phyloP scores from a whole-genome alignment of 2,888 invertebrate species.

The Polydrusus cervinus region DNA sequence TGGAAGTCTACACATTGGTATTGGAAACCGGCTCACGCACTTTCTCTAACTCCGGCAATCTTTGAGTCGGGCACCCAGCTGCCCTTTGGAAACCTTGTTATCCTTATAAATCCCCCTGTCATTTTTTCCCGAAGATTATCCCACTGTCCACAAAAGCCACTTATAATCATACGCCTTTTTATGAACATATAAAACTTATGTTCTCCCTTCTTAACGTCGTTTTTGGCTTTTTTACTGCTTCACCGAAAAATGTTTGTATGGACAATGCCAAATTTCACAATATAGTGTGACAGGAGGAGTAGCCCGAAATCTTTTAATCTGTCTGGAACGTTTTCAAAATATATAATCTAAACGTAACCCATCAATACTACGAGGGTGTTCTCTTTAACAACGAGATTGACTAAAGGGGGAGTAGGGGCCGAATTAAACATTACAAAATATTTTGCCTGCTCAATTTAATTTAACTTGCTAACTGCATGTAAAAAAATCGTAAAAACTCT shows the following conservation, averaged over 20 bases:
- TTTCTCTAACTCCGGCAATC: constrained; percentile 68
- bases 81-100: constrained; percentile 67
- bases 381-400: too few species aligned
- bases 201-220: constrained; percentile 46
- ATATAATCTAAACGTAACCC: too few species aligned
- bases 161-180: constrained; percentile 70
- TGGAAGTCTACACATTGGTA: constrained; percentile 52
- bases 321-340: background rate
- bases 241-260: constrained; percentile 27
- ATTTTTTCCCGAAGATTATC: constrained; percentile 65
- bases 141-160: constrained; percentile 69
- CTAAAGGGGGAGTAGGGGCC: too few species aligned
- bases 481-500: too few species aligned
- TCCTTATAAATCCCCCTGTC: constrained; percentile 69
- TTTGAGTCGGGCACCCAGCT: constrained; percentile 66
- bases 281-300: background rate
- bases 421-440: too few species aligned
- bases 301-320: background rate
- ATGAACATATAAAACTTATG: constrained; percentile 67
- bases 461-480: too few species aligned
- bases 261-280: background rate
- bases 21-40: constrained; percentile 65
- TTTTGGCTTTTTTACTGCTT: constrained; percentile 51
- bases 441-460: too few species aligned
- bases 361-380: too few species aligned